Conservation (phyloP, 1,140 invertebrate genomes). For the Drosophila subobscura region DNA sequence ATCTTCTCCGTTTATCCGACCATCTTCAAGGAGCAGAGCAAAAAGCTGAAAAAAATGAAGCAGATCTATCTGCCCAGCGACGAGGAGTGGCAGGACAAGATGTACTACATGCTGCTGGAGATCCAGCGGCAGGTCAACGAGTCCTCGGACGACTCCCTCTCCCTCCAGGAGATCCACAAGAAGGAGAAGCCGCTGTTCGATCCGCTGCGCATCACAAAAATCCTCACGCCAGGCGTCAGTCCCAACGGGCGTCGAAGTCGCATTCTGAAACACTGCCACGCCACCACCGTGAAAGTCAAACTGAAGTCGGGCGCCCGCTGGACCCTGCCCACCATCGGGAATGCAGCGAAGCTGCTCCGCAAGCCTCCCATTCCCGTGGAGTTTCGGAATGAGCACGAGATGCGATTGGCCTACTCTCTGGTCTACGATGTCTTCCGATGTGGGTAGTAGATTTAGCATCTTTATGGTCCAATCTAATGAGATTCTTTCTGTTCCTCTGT, state of each 20-base stretch:
- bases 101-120: conserved; percentile 89
- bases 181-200: conserved; percentile 73
- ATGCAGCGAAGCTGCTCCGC: conserved; percentile 86
- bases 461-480: neutral
- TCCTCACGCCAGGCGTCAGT: conserved; percentile 55
- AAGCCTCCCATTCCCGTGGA: conserved; percentile 84
- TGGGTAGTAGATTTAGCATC: conserved; percentile 83
- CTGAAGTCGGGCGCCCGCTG: conserved; percentile 74
- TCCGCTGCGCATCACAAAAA: conserved; percentile 59
- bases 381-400: conserved; percentile 89
- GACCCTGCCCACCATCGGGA: conserved; percentile 85
- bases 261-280: conserved; percentile 53
- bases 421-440: conserved; percentile 92
- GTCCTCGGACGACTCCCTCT: conserved; percentile 53
- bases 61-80: conserved; percentile 88
- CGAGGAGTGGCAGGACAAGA: conserved; percentile 88
- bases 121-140: conserved; percentile 85
- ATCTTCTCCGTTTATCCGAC: conserved; percentile 83
- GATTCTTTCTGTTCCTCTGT: conserved; percentile 85
- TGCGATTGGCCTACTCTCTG: conserved; percentile 89
- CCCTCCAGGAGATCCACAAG: conserved; percentile 67
- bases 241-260: conserved; percentile 51
- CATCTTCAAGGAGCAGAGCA: conserved; percentile 76
- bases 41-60: conserved; percentile 58
- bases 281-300: conserved; percentile 54